Base-by-base conservation (phyloP, 2,797 vertebrate genomes). In the Danio jaintianensis region DNA sequence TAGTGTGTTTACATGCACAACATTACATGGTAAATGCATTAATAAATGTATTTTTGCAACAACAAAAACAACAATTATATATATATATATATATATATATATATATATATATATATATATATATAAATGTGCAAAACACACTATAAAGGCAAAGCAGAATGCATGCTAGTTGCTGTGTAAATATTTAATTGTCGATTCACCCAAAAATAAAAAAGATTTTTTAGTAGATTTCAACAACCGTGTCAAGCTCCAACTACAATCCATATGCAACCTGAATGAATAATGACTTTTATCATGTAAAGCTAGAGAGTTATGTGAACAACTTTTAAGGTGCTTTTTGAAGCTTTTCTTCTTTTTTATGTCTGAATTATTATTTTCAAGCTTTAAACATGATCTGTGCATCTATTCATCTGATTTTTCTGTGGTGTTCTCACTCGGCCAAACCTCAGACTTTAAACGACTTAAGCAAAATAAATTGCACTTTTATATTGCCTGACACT, bases 381-480 rank as follows among this genome's bases (percentile, higher is more conserved):
- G 59, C 63, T n/a, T 42, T 64, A 18, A 53, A 43, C 12, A 9
- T 58, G 53, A 55, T 15, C n/a, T 16, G 6, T 52, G 42, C 53
- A 61, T 59, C 5, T 50, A 40, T 50, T 22, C 2, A 42, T 69
- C 6, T 38, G 29, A 64, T 52, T 75, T 6, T 76, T 70, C 29
- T 82, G 16, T 74, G 70, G 40, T 84, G 47, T 69, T 50, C 48
- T 79, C 40, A 78, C 48, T 59, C 72, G 52, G 67, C 81, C 67
- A 29, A 79, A 73, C 48, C 22, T 78, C 20, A 80, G 38, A 80
- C 70, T 75, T 76, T 64, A 36, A 64, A 63, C 2, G 8, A 68
- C 2, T 47, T 13, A 50, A 56, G 63, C 48, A 75, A 71, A n/a
- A 71, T 53, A 64, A 84, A 85, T 86, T 90, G 88, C 89, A 92